Evolutionary conservation across 2,113 vertebrate species (phyloP).

Genomic region (Tenrec ecaudatus): DNA sequence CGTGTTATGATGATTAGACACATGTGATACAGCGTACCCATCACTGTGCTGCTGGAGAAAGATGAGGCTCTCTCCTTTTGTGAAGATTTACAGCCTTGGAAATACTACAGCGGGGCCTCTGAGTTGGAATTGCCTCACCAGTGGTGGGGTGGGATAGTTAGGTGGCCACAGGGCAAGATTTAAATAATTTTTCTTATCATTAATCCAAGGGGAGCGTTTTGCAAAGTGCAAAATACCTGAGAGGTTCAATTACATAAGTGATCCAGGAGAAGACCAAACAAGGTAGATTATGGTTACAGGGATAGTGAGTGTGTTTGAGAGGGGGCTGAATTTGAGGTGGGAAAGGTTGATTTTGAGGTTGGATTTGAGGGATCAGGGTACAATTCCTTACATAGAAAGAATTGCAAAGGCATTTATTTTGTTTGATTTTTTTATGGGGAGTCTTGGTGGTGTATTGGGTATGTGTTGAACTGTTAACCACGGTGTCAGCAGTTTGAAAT

Average conservation of each 20-base stretch:
- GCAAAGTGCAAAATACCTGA: slow-evolving; percentile 18
- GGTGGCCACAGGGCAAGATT: no score
- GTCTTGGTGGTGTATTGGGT: no score
- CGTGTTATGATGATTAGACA: slow-evolving; percentile 57
- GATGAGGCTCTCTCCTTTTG: no score
- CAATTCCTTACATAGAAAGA: not conserved
- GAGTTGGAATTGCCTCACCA: no score
- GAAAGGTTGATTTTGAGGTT: not conserved
- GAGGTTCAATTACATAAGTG: not conserved
- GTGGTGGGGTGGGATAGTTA: no score
- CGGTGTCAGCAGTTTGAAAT: no score
- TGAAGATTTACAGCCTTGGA: no score
- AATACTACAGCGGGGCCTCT: no score
- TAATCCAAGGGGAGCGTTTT: slow-evolving; percentile 39
- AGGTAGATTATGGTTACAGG: not conserved
- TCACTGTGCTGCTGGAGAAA: no score
- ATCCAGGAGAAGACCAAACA: not conserved
- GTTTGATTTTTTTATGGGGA: slow-evolving; percentile 27
- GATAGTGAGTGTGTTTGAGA: not conserved
- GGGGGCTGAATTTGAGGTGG: not conserved
- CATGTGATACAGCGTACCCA: not conserved
- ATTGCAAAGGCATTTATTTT: not conserved
- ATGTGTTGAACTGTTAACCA: no score
- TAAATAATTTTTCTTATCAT: not conserved
- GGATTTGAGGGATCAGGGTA: no score